Evolutionary conservation across 1,140 invertebrate species (phyloP), one percentile per base, ranked within the genome.

Genomic region (Monochamus saltuarius): DNA sequence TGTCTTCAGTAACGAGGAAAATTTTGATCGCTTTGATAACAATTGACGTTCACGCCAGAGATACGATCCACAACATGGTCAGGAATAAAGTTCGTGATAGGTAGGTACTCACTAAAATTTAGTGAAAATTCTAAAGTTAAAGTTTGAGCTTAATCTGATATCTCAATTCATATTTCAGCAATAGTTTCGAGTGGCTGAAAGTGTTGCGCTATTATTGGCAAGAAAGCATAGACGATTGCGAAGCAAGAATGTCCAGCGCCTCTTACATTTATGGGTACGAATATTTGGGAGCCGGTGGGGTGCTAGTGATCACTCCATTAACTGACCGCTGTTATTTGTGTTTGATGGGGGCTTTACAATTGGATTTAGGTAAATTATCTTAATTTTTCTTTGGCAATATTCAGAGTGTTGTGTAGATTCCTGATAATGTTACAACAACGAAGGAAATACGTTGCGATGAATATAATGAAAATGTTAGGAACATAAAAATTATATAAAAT

Each of bases 131-230:
- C n/a, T n/a, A n/a, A n/a, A n/a, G n/a, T n/a, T n/a, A n/a, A n/a
- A n/a, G n/a, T n/a, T n/a, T n/a, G n/a, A n/a, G n/a, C n/a, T n/a
- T n/a, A n/a, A n/a, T 29, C 6, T 29, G 22, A 29, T 29, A 6
- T 29, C 6, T 29, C 22, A 36, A n/a, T 35, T 3, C n/a, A 11
- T 40, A 13, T 72, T 67, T n/a, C 57, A 88, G 86, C 38, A 76
- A 67, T 13, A 89, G 90, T 74, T 96, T 96, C 74, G 86, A 90
- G 53, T 97, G 94, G 95, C 79, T 91, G 3, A 94, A 92, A 78
- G 91, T 94, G 78, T 77, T 97, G 40, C 84, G 95, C 0, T 97
- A 96, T 72, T 97, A 96, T 73, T 96, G 93, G 92, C 82, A 89
- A 45, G 82, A 87, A 1, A 84, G 86, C 14, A 81, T 89, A 0